A percentile compares a stretch with the other conserved stretches of the same genome.
These are phyloP conservation scores for Drosophila ananassae DNA, from an alignment of 1,140 invertebrate species.

Conservation along the genomic window DNA sequence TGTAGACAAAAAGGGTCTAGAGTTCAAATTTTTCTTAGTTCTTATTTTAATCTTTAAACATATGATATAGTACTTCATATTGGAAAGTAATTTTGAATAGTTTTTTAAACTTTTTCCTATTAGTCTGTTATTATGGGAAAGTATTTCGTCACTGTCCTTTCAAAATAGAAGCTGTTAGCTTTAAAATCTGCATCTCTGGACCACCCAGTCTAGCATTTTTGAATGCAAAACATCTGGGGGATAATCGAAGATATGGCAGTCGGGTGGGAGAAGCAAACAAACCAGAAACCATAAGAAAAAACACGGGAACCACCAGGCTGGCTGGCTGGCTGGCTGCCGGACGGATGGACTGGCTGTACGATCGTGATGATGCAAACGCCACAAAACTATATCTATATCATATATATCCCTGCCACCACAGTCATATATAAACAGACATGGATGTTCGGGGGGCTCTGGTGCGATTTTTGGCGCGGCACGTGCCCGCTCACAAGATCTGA, in stretches of 20 bases:
- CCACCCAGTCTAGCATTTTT: constrained; percentile 17
- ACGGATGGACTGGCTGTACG: background rate
- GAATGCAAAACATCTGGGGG: constrained; percentile 32
- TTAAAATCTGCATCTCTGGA: constrained; percentile 22
- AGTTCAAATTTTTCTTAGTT: no score
- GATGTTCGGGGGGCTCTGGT: constrained; percentile 1
- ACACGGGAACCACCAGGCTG: constrained; percentile 31
- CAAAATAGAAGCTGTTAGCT: no score
- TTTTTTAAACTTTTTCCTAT: no score
- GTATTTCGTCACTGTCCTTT: no score
- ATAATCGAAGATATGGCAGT: constrained; percentile 23
- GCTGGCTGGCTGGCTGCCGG: background rate
- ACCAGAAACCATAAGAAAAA: constrained; percentile 18
- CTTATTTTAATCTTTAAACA: no score
- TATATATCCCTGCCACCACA: background rate
- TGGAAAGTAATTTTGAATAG: no score
- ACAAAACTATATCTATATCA: constrained; percentile 30
- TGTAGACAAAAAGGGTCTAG: no score
- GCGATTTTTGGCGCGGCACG: constrained; percentile 69
- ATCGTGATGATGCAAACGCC: constrained; percentile 25
- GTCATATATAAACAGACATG: constrained; percentile 14
- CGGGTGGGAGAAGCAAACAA: constrained; percentile 34
- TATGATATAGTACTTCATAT: no score
- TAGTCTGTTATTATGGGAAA: no score
- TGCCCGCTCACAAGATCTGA: constrained; percentile 48